These are phyloP conservation scores for Zaprionus camerounensis DNA, from an alignment of 1,140 invertebrate species.

Conservation along the genomic window DNA sequence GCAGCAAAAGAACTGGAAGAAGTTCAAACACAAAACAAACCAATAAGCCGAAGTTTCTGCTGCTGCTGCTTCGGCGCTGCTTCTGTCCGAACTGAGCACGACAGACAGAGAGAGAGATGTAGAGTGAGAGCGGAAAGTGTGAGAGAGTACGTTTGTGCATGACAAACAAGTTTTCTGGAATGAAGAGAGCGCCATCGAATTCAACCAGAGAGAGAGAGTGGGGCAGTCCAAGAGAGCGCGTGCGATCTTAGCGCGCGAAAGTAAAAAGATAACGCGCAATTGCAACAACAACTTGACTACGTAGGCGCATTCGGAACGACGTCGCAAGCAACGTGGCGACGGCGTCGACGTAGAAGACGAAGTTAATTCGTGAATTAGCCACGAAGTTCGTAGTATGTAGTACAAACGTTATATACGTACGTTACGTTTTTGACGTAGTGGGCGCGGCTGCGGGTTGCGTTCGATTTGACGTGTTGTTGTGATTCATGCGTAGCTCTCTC, in stretches of 20 bases:
- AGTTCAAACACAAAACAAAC: constrained; percentile 77
- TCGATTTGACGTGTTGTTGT: constrained; percentile 31
- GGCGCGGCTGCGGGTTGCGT: constrained; percentile 33
- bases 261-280: constrained; percentile 78
- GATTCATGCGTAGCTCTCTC: constrained; percentile 37
- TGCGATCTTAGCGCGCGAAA: constrained; percentile 69
- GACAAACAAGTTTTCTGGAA: constrained; percentile 71
- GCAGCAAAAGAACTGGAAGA: constrained; percentile 78
- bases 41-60: constrained; percentile 63
- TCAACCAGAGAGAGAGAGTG: constrained; percentile 20
- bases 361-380: constrained; percentile 3
- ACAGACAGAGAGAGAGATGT: constrained; percentile 17
- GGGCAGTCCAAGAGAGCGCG: constrained; percentile 18
- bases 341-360: constrained; percentile 14
- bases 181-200: constrained; percentile 27
- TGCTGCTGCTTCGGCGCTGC: constrained; percentile 37
- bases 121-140: not conserved
- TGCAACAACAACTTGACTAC: constrained; percentile 55
- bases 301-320: constrained; percentile 19
- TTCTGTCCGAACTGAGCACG: constrained; percentile 20
- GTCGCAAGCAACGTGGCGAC: constrained; percentile 52
- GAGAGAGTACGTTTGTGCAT: constrained; percentile 24
- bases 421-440: constrained; percentile 45
- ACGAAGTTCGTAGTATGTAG: constrained; percentile 20
- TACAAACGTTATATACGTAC: constrained; percentile 1